Conservation (phyloP, 2,113 vertebrate genomes). For the Xenus cinereus region DNA sequence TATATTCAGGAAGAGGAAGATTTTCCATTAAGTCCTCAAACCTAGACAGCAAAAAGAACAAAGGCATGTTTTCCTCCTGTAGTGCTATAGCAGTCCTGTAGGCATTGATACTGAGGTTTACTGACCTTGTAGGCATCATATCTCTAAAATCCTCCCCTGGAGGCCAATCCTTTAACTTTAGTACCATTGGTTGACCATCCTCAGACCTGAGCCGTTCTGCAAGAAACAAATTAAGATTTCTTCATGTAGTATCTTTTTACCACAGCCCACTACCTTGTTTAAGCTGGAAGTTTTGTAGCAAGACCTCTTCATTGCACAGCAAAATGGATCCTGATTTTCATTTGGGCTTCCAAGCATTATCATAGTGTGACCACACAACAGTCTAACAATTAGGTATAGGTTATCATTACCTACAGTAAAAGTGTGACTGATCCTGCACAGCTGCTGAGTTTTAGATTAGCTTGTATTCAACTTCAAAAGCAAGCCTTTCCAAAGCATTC, state of each 20-base stretch:
- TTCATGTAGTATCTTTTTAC: not conserved
- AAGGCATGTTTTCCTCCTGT: not conserved
- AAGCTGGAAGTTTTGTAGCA: not conserved
- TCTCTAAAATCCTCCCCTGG: conserved; percentile 98
- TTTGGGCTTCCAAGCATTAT: not conserved
- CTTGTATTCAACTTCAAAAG: not conserved
- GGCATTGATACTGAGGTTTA: not conserved
- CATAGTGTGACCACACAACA: not conserved
- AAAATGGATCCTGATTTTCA: not conserved
- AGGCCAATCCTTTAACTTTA: conserved; percentile 99
- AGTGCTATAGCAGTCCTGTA: not conserved
- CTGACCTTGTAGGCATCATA: conserved; percentile 96
- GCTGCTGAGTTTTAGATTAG: not conserved
- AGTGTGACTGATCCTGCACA: not conserved
- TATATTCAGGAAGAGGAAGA: conserved; percentile 97
- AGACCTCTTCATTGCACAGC: not conserved
- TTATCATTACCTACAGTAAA: not conserved
- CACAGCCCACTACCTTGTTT: not conserved
- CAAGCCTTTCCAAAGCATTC: not conserved
- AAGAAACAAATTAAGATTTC: conserved; percentile 44
- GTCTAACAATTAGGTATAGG: not conserved
- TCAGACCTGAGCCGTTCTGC: conserved; percentile 88
- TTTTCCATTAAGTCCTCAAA: conserved; percentile 98
- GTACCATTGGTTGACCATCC: conserved; percentile 94
- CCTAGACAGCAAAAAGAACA: conserved; percentile 68